These are phyloP conservation scores for Dinocampus coccinellae DNA, from an alignment of 2,888 invertebrate species.

Conservation along the genomic window DNA sequence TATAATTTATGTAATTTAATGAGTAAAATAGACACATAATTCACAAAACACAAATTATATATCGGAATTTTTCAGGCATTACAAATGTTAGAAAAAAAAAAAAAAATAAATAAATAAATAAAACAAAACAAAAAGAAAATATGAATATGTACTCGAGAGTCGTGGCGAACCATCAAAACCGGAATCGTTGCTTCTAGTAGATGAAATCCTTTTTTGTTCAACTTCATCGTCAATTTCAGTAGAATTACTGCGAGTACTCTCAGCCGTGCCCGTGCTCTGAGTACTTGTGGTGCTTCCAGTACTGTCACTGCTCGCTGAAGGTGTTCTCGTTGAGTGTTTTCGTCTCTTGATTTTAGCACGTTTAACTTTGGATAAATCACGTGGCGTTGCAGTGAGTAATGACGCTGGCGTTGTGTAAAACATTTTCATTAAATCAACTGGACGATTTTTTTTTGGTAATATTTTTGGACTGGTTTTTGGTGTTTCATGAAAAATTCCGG, in stretches of 20 bases:
- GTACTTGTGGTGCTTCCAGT: conserved; percentile 62
- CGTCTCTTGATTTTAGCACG: conserved; percentile 63
- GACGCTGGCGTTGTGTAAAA: conserved; percentile 66
- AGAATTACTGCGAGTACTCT: conserved; percentile 57
- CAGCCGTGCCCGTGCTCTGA: conserved; percentile 57
- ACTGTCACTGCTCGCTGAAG: conserved; percentile 63
- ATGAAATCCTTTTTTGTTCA: conserved; percentile 73
- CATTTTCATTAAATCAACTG: conserved; percentile 62
- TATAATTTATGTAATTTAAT: not conserved
- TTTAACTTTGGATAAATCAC: conserved; percentile 64
- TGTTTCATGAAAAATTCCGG: conserved; percentile 30
- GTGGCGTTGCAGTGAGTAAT: conserved; percentile 64
- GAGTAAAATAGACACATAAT: not conserved
- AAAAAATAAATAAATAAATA: conserved; percentile 16
- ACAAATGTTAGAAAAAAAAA: not conserved
- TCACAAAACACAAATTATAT: not conserved
- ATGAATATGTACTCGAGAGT: conserved; percentile 67
- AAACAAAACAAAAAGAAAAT: too few relatives aligned
- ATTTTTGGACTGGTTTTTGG: conserved; percentile 43
- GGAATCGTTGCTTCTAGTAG: conserved; percentile 87
- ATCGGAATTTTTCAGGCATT: not conserved
- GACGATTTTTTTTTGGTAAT: conserved; percentile 53
- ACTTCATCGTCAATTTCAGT: conserved; percentile 70
- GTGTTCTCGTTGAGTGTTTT: conserved; percentile 59
- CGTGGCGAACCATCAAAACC: conserved; percentile 77